Evolutionary conservation across 2,113 vertebrate genomes (phyloP).

Genomic region (Caloenas nicobarica): DNA sequence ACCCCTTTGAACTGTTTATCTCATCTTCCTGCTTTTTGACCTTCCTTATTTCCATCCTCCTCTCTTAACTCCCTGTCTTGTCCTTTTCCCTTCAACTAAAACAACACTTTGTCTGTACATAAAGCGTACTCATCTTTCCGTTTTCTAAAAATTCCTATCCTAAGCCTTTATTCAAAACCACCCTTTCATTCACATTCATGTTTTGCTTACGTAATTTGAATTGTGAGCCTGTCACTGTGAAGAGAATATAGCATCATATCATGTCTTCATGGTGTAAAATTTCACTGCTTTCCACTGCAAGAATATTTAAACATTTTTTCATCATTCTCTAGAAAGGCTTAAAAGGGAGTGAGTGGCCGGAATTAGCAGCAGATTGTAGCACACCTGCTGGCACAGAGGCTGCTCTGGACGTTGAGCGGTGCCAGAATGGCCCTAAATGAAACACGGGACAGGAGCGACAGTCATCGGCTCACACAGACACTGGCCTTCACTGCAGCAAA

Average conservation of each 20-base stretch:
- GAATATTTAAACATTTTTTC: not conserved
- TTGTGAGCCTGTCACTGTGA: not conserved
- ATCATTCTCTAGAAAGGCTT: not conserved
- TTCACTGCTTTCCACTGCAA: not conserved
- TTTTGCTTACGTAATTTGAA: not conserved
- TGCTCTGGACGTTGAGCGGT: not conserved
- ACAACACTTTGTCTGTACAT: not conserved
- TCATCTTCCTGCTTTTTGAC: not conserved
- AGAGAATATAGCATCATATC: not conserved
- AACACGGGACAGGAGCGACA: accelerated
- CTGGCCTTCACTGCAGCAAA: not conserved
- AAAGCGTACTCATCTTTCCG: not conserved
- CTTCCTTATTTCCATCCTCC: not conserved
- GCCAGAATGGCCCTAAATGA: not conserved
- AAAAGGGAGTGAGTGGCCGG: not conserved
- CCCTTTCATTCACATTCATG: not conserved
- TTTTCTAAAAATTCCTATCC: not conserved
- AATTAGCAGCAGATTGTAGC: not conserved
- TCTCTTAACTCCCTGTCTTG: not conserved
- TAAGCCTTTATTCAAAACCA: not conserved
- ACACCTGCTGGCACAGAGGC: not conserved
- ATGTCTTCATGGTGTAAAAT: not conserved
- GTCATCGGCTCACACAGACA: accelerated
- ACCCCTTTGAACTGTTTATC: not conserved
- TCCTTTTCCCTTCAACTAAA: not conserved